These are phyloP conservation scores for Peribatodes rhomboidaria DNA, from an alignment of 2,888 invertebrate genomes.

Conservation along the genomic window DNA sequence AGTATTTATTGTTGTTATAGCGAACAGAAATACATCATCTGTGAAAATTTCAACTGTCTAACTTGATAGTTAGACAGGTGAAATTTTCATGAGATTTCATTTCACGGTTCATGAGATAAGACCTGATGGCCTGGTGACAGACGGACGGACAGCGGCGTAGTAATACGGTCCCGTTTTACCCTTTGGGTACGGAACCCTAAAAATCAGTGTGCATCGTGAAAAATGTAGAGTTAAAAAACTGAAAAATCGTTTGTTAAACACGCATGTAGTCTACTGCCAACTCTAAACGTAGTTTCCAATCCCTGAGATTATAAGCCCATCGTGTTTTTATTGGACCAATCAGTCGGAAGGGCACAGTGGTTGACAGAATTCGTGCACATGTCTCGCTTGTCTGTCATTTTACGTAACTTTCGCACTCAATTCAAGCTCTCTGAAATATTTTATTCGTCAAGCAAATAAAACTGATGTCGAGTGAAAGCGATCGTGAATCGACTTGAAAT, in stretches of 20 bases:
- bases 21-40: too few relatives aligned
- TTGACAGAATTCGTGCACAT: not conserved
- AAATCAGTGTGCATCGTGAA: not conserved
- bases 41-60: too few relatives aligned
- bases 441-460: constrained; percentile 45
- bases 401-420: constrained; percentile 4
- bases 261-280: not conserved
- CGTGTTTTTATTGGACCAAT: constrained; percentile 9
- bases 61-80: too few relatives aligned
- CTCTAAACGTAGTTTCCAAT: not conserved
- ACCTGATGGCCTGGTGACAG: too few relatives aligned
- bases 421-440: constrained; percentile 6
- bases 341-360: not conserved
- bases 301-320: not conserved
- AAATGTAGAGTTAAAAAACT: not conserved
- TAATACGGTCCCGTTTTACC: too few relatives aligned
- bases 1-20: too few relatives aligned
- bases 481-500: constrained; percentile 52
- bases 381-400: not conserved
- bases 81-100: too few relatives aligned
- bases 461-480: constrained; percentile 52
- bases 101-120: too few relatives aligned
- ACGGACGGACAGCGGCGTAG: too few relatives aligned
- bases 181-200: too few relatives aligned
- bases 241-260: not conserved